phyloP scores from a whole-genome alignment of 1,140 invertebrate genomes.

The Ruditapes philippinarum region DNA sequence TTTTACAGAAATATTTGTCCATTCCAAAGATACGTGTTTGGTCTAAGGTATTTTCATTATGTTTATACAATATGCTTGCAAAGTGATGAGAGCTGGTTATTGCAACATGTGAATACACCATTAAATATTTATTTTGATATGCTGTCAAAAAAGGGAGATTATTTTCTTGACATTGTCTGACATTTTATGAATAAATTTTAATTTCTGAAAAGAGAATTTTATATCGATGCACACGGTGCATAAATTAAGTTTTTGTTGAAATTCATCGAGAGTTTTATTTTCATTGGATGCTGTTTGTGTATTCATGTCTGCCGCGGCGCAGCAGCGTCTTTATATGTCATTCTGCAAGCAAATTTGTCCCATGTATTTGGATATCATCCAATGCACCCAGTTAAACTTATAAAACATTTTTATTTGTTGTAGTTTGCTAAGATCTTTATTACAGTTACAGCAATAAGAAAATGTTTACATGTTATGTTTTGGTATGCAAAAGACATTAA shows the following conservation, averaged over 20 bases:
- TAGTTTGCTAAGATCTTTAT: neutral
- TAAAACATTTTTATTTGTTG: neutral
- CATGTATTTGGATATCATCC: constrained; percentile 40
- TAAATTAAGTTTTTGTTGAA: neutral
- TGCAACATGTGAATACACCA: no score
- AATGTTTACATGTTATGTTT: neutral
- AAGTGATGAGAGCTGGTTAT: no score
- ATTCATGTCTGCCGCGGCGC: neutral
- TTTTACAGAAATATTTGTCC: constrained; percentile 56
- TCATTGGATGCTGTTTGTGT: neutral
- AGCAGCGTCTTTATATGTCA: neutral
- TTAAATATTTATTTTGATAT: no score
- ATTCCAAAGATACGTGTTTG: constrained; percentile 45
- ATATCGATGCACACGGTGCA: neutral
- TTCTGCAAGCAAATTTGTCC: constrained; percentile 29
- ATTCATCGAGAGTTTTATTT: no score
- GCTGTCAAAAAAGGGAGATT: neutral
- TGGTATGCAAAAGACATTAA: neutral
- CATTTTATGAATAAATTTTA: neutral
- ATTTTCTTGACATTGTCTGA: neutral
- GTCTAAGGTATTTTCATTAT: constrained; percentile 52
- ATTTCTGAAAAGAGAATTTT: neutral
- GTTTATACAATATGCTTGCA: neutral
- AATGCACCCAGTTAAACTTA: constrained; percentile 28
- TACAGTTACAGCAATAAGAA: neutral